phyloP scores from a whole-genome alignment of 2,888 invertebrate species.

The Heliconius aoede region DNA sequence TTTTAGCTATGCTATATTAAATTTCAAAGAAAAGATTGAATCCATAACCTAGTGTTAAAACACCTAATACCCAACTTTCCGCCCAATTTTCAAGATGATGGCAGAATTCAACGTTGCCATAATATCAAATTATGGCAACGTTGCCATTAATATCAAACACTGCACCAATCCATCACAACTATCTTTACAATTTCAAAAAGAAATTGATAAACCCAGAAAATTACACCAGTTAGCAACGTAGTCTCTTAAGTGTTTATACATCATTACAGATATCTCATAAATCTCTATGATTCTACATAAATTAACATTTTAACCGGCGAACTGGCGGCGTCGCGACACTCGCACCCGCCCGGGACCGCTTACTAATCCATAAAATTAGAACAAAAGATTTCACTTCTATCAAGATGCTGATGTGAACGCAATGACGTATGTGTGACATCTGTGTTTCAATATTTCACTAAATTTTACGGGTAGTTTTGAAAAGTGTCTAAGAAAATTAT shows the following conservation, averaged over 20 bases:
- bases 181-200: background rate
- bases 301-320: constrained; percentile 71
- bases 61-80: too few relatives aligned
- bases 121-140: too few relatives aligned
- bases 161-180: background rate
- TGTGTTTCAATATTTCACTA: background rate
- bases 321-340: constrained; percentile 57
- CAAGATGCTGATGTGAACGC: constrained; percentile 35
- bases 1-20: too few relatives aligned
- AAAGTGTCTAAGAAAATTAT: background rate
- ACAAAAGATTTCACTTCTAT: constrained; percentile 62
- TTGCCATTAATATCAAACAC: too few relatives aligned
- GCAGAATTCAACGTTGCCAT: too few relatives aligned
- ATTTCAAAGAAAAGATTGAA: too few relatives aligned
- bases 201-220: constrained; percentile 5
- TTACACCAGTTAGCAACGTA: constrained; percentile 33
- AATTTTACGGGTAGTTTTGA: background rate
- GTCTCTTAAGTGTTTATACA: constrained; percentile 55
- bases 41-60: too few relatives aligned
- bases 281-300: constrained; percentile 72
- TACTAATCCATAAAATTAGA: constrained; percentile 71
- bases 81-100: too few relatives aligned
- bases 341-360: constrained; percentile 57
- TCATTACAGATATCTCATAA: constrained; percentile 64
- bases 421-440: constrained; percentile 13